Evolutionary conservation across 2,888 invertebrate genomes (phyloP), one percentile per base, ranked within the genome.

Genomic region (Diabrotica balteata): DNA sequence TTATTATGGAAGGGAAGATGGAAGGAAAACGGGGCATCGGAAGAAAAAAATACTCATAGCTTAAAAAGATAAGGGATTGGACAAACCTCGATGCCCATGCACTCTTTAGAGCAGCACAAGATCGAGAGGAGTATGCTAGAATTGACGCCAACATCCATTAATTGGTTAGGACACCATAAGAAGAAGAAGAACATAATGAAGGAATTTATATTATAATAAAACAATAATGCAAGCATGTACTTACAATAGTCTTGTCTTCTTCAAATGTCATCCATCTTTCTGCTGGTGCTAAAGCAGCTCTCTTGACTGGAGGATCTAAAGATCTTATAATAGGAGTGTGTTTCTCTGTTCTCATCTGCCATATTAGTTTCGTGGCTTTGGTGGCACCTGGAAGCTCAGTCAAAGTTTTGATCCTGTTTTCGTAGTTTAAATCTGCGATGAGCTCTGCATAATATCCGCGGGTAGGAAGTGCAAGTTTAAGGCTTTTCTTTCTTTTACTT

Each of bases 181-280:
- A n/a, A n/a, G n/a, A n/a, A n/a, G n/a, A n/a, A n/a, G n/a, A n/a
- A n/a, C n/a, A n/a, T n/a, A n/a, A n/a, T n/a, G n/a, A n/a, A n/a
- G n/a, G n/a, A n/a, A n/a, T n/a, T n/a, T n/a, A 17, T 17, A 17
- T 17, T 17, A 17, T 17, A 17, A 17, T 17, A 17, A 17, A 17
- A 1, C 2, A 17, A 17, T 17, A 32, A 32, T 32, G 32, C 32
- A 32, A 32, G 0, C 0, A 32, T 32, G 5, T 32, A 83, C 86
- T 84, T 79, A 90, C 90, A 76, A 90, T 86, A 44, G 87, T 87
- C 53, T 87, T 87, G 75, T 90, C 90, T 73, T 88, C 88, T 54
- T 86, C 86, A 70, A 88, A 90, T 0, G 87, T 88, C 64, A 89
- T 88, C 90, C 90, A 90, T 71, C 90, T 83, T 54, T 89, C 89